Evolutionary conservation across 2,888 invertebrate species (phyloP).

Genomic region (Mystacides longicornis): DNA sequence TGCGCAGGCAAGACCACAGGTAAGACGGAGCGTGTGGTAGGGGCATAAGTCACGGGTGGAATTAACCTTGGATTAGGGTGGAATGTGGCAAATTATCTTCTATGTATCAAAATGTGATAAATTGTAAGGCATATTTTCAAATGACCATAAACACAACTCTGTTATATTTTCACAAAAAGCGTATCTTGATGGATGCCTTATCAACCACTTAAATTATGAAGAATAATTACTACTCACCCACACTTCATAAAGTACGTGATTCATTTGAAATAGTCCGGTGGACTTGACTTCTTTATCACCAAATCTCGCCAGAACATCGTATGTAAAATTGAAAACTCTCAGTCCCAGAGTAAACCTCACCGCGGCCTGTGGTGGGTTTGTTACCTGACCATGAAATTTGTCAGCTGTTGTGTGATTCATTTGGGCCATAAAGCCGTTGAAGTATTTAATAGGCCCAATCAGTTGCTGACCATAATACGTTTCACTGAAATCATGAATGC

Average conservation of each 20-base stretch:
- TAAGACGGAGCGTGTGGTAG: no score
- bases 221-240: constrained; percentile 5
- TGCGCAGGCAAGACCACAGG: no score
- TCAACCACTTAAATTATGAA: no score
- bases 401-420: neutral
- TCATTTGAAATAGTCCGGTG: constrained; percentile 3
- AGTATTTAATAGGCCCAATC: neutral
- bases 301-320: constrained; percentile 5
- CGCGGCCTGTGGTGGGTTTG: neutral
- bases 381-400: neutral
- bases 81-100: no score
- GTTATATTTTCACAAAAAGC: no score
- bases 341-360: neutral
- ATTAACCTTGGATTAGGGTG: no score
- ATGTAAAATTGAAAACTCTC: neutral
- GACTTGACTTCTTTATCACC: neutral
- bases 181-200: no score
- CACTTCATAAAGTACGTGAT: neutral
- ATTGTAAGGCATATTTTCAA: no score
- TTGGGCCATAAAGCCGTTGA: constrained; percentile 8
- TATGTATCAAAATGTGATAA: no score
- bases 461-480: constrained; percentile 1
- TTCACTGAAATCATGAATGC: constrained; percentile 9
- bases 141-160: no score
- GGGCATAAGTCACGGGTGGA: no score